Evolutionary conservation across 2,113 vertebrate species (phyloP).

Genomic region (Salvator merianae): DNA sequence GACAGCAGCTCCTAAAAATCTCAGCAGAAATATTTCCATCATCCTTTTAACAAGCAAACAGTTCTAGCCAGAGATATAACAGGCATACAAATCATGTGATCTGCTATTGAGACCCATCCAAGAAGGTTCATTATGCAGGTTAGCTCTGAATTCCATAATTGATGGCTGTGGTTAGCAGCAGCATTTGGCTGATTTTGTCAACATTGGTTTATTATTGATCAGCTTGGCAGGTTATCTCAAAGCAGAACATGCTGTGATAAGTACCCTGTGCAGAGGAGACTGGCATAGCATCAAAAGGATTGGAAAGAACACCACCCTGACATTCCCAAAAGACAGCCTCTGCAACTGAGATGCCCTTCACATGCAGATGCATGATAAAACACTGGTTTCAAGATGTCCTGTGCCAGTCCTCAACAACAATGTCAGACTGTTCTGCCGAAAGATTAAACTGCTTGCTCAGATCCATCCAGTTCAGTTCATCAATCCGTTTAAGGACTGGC

Average conservation of each 20-base stretch:
- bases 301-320: not conserved
- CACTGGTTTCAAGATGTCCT: not conserved
- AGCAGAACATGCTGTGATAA: not conserved
- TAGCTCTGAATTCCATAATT: not conserved
- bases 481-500: not conserved
- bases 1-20: not conserved
- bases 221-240: not conserved
- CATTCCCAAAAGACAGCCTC: conserved; percentile 14
- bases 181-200: not conserved
- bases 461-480: not conserved
- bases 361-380: not conserved
- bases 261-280: not conserved
- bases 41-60: no score
- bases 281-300: conserved; percentile 29
- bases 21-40: not conserved
- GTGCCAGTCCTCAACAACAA: not conserved
- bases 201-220: not conserved
- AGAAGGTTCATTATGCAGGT: no score
- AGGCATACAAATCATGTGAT: not conserved
- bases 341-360: not conserved
- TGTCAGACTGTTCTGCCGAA: not conserved
- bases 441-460: not conserved
- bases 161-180: not conserved
- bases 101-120: not conserved
- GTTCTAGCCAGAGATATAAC: no score